Evolutionary conservation across 1,140 invertebrate genomes (phyloP), one percentile per base, ranked within the genome.

Genomic region (Polyergus mexicanus): DNA sequence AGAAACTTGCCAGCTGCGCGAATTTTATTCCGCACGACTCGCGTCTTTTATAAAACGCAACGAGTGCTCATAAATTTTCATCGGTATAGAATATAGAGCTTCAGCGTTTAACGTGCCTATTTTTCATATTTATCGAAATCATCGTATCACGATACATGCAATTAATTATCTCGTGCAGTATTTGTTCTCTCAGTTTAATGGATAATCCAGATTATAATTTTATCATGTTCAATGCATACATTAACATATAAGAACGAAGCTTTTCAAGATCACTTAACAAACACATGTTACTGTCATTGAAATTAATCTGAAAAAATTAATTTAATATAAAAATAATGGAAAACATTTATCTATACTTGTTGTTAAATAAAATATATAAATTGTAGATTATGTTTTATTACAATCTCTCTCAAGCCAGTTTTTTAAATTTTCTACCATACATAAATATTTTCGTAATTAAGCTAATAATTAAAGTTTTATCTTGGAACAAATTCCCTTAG

Each of bases 11-110:
- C 68, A 83, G 66, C 78, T 81, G 78, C 51, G 38, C 66, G 78
- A 72, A 72, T 81, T 81, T 81, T 72, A 72, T 81, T 81, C 68
- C 78, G 78, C 66, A 72, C 66, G 54, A 72, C 54, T 83, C 68
- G 78, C 78, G 78, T 83, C 78, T 72, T 72, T 83, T 83, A 71
- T 72, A 41, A 83, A 72, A 83, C 66, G 38, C 51, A 38, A 56
- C 68, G 77, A 63, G 77, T 69, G 38, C 25, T 83, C 78, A 72
- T 62, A 71, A 60, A 72, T 83, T 83, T 83, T 83, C 54, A 72
- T 83, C 78, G 78, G 22, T 19, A 38, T 54, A 11, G 47, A 51
- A 35, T 19, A 38, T 54, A 11, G 47, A 51, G 51, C 66, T 81
- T 72, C 60, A 81, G 41, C 54, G 78, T 60, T 72, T 72, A 60